Base-by-base conservation (phyloP, 2,888 invertebrate species). In the Pinctada fucata region DNA sequence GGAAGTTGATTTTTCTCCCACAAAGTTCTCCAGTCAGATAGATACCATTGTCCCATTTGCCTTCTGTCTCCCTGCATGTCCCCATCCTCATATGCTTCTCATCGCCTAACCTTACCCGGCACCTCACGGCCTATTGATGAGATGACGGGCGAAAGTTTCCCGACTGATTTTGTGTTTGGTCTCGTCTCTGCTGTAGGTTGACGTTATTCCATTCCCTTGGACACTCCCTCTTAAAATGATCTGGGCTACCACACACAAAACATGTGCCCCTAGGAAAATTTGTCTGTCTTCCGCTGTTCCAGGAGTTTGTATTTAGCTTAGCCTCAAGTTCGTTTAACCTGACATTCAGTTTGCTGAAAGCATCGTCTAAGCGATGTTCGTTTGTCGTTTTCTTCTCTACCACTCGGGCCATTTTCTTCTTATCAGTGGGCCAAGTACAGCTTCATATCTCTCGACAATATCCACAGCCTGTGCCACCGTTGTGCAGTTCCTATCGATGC, bases 391-490 rank as follows among this genome's bases (percentile, higher is more conserved):
- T 52, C 58, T 52, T 52, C 10, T 10, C 58, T 10, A 52, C 58
- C 58, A 52, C 10, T 52, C 58, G 5, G 10, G 58, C 58, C 66
- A 66, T 66, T 58, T 49, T 66, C 66, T 75, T 78, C 51, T 75
- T 77, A 13, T 78, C 64, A 13, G 45, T 63, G 3, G 13, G 10
- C 81, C 81, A 10, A 81, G 5, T 48, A 81, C 66, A 4, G 78
- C 73, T 50, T 81, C 81, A 58, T 72, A 81, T 3, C 76, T 50
- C 66, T 81, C 81, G 5, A 81, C 75, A 31, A 73, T 48, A 3
- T 75, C 75, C n/a, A 79, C 73, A 51, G 74, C 81, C 3, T 73
- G 58, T 13, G 79, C 51, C n/a, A 79, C 65, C 10, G 70, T 81
- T 67, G 6, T 52, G 48, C 81, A 81, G 48, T 75, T 63, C 3